A percentile compares a stretch with the other conserved stretches of the same genome.
Conservation (phyloP, 2,888 invertebrate species). For the Troilus luridus region DNA sequence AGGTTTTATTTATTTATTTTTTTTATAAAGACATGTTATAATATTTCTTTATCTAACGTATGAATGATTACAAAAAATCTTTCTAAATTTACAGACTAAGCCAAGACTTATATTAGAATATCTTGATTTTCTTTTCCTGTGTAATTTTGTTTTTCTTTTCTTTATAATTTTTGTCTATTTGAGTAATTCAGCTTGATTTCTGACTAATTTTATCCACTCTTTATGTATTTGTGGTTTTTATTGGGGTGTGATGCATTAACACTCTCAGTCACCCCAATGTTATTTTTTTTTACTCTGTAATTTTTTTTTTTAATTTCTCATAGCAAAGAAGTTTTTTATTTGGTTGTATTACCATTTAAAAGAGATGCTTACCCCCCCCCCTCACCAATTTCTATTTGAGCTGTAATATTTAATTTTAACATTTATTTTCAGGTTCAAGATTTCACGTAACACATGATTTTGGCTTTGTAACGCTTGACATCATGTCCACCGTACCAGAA, state of each 20-base stretch:
- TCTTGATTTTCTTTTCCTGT: no score
- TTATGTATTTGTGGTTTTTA: no score
- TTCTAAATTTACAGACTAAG: not conserved
- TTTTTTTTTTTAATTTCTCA: no score
- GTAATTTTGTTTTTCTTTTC: no score
- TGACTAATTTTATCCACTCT: no score
- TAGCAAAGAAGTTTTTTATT: not conserved
- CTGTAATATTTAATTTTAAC: not conserved
- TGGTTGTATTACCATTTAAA: not conserved
- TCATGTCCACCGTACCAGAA: slow-evolving; percentile 87
- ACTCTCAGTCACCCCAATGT: no score
- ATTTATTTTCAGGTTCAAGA: slow-evolving; percentile 76
- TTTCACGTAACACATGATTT: slow-evolving; percentile 94
- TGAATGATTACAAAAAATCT: not conserved
- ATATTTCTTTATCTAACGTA: not conserved
- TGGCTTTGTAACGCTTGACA: slow-evolving; percentile 93
- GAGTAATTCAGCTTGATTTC: no score
- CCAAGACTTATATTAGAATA: not conserved
- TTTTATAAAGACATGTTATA: not conserved
- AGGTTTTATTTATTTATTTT: slow-evolving; percentile 67
- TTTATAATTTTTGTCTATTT: no score
- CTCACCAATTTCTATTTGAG: not conserved
- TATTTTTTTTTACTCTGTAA: no score
- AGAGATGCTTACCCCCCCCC: not conserved
- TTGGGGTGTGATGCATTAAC: no score